These are phyloP conservation scores for Megaceryle maxima DNA, from an alignment of 2,113 vertebrate species.

Conservation along the genomic window DNA sequence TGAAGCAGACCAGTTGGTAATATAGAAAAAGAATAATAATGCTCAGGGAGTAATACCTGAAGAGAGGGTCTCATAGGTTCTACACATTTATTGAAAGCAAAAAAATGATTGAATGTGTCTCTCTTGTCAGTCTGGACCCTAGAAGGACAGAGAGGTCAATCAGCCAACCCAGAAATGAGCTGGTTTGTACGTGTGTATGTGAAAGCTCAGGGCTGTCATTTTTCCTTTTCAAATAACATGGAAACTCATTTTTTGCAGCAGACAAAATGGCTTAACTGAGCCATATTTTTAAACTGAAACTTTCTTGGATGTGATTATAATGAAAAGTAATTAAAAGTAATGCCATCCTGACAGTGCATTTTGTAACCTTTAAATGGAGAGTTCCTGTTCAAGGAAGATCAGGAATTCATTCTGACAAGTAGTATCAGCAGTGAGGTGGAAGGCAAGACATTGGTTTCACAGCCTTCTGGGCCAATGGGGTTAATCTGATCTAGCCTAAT, in stretches of 20 bases:
- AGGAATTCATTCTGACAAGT: neutral
- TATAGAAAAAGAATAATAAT: neutral
- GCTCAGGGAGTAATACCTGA: neutral
- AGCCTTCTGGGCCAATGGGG: neutral
- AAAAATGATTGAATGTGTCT: neutral
- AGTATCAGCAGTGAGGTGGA: neutral
- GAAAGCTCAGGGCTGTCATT: neutral
- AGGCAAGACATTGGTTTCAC: neutral
- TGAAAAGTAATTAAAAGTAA: neutral
- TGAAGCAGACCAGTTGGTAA: neutral
- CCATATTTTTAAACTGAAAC: neutral
- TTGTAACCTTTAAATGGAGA: neutral
- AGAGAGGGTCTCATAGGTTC: neutral
- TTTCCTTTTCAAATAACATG: neutral
- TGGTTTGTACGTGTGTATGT: neutral
- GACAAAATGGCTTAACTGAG: neutral
- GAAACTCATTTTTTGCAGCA: neutral
- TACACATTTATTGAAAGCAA: neutral
- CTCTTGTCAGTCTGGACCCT: neutral
- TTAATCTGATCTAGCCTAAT: neutral
- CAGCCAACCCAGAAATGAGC: neutral
- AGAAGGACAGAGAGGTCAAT: neutral
- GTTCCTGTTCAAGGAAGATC: neutral
- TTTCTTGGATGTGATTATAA: neutral
- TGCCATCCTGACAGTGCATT: neutral